Conservation (phyloP, 2,888 invertebrate species). For the Alentia gelatinosa region DNA sequence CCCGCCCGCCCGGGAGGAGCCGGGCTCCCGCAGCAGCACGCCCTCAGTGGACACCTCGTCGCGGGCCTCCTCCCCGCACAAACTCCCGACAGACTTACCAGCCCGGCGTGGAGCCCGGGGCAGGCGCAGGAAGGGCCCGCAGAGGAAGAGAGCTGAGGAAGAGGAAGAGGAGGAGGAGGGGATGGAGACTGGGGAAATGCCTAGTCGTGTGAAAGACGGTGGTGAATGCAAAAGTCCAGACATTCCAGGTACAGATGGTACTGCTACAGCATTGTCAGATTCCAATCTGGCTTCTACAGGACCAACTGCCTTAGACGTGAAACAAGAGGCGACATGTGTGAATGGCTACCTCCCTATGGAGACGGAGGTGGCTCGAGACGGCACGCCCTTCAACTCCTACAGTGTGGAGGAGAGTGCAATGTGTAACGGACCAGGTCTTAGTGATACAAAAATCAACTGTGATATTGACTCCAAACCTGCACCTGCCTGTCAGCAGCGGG, state of each 20-base stretch:
- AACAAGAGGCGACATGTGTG: neutral
- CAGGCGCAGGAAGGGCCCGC: neutral
- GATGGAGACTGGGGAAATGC: neutral
- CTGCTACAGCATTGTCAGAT: too few relatives aligned
- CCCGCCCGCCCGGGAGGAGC: neutral
- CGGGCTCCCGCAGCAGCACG: neutral
- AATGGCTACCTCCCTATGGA: neutral
- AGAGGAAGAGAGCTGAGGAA: neutral
- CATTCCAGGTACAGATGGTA: neutral
- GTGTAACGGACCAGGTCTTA: neutral
- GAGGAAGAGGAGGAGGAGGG: neutral
- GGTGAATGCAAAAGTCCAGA: neutral
- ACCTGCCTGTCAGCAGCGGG: neutral
- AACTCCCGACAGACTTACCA: neutral
- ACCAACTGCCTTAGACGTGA: too few relatives aligned
- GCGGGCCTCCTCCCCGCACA: neutral
- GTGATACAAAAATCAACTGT: conserved; percentile 2
- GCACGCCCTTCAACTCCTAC: neutral
- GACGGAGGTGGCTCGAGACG: neutral
- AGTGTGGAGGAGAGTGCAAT: neutral
- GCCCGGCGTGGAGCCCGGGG: neutral
- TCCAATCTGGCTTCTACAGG: neutral
- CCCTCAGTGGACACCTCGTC: neutral
- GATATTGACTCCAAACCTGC: conserved; percentile 14
- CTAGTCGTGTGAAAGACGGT: neutral